Conservation (phyloP, 2,888 invertebrate genomes). For the Cosmia trapezina region DNA sequence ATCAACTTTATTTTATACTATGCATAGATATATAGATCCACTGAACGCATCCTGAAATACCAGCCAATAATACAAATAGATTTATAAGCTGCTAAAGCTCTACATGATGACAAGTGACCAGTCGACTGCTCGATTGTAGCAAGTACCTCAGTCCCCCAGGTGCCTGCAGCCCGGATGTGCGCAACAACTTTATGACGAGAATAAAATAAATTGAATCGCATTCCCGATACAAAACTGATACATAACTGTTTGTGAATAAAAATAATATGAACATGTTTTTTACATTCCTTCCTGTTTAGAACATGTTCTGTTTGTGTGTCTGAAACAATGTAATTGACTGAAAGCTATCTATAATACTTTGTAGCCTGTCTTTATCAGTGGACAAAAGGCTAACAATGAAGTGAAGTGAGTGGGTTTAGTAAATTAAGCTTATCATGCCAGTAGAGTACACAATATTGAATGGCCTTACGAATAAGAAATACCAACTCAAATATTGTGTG, state of each 20-base stretch:
- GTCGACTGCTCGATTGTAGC: background rate
- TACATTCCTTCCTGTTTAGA: background rate
- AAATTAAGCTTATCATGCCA: too few relatives aligned
- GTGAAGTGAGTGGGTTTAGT: too few relatives aligned
- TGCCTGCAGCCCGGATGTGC: slow-evolving; percentile 28
- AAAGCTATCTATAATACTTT: background rate
- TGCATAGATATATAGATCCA: background rate
- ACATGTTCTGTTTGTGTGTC: background rate
- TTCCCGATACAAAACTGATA: slow-evolving; percentile 21
- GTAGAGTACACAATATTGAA: too few relatives aligned
- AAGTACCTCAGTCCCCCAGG: background rate
- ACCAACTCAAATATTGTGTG: too few relatives aligned
- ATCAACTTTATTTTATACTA: background rate
- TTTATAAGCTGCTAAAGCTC: slow-evolving; percentile 13
- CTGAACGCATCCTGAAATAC: background rate
- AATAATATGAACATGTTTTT: background rate
- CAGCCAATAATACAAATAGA: background rate
- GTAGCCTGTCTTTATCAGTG: background rate
- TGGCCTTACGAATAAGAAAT: too few relatives aligned
- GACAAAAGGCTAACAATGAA: background rate
- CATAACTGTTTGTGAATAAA: slow-evolving; percentile 11
- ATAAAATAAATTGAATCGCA: slow-evolving; percentile 55
- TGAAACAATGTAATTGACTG: background rate
- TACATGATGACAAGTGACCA: slow-evolving; percentile 19
- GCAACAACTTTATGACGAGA: slow-evolving; percentile 32